These are phyloP conservation scores for Peromyscus leucopus DNA, from an alignment of 2,113 vertebrate species.

Conservation along the genomic window DNA sequence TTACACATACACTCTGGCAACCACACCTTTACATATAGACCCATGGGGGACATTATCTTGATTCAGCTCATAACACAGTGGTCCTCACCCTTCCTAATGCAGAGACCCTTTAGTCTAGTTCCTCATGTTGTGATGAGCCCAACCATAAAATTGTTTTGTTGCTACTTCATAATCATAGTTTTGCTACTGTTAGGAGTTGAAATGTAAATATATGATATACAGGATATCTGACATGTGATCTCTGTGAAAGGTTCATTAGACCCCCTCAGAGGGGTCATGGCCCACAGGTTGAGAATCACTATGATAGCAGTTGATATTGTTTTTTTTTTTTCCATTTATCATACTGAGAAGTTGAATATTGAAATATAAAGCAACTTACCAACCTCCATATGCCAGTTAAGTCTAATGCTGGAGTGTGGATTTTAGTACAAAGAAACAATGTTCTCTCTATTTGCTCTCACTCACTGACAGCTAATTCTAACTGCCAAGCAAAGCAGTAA, in stretches of 20 bases:
- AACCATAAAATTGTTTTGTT: neutral
- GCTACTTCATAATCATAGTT: neutral
- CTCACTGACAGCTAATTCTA: neutral
- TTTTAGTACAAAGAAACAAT: neutral
- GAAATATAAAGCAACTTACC: neutral
- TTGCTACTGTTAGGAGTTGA: neutral
- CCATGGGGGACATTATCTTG: no score
- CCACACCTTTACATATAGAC: neutral
- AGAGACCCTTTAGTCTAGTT: neutral
- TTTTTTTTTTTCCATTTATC: neutral
- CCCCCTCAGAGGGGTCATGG: neutral
- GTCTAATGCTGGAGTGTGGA: neutral
- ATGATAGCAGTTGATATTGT: neutral
- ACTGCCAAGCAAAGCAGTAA: neutral
- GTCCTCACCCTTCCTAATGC: neutral
- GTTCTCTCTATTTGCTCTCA: neutral
- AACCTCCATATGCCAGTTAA: neutral
- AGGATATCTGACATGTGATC: no score
- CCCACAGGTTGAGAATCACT: neutral
- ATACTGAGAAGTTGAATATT: neutral
- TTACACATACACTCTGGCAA: neutral
- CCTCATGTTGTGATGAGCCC: neutral
- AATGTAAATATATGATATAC: neutral
- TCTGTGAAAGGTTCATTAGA: neutral
- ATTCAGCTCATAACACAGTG: neutral